phyloP scores from a whole-genome alignment of 2,888 invertebrate genomes.

The Prenolepis imparis region DNA sequence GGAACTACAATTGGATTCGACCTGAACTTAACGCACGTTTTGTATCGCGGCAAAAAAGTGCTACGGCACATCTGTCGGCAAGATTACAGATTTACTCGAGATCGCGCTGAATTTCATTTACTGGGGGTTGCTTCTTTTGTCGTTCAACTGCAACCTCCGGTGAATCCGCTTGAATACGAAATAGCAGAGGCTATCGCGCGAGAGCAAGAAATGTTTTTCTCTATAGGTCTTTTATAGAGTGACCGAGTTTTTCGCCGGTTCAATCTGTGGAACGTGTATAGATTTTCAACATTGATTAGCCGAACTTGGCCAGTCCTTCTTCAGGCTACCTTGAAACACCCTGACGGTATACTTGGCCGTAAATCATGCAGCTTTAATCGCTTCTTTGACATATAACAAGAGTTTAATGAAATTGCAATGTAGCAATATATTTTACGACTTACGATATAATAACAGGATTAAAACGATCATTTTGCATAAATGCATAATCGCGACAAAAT shows the following conservation, averaged over 20 bases:
- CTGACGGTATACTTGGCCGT: background rate
- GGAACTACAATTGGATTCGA: slow-evolving; percentile 8
- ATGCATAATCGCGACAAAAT: background rate
- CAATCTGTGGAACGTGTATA: background rate
- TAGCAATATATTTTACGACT: background rate
- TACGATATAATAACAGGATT: background rate
- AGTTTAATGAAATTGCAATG: background rate
- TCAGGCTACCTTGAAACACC: slow-evolving; percentile 22
- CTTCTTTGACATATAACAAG: background rate
- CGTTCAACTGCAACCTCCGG: background rate
- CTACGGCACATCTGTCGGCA: background rate
- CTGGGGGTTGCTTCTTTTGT: slow-evolving; percentile 10
- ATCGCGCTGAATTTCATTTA: slow-evolving; percentile 36
- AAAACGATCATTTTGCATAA: background rate
- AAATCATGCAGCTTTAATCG: slow-evolving; percentile 13
- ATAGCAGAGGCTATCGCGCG: background rate
- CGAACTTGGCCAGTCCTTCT: slow-evolving; percentile 5
- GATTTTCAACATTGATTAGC: slow-evolving; percentile 29
- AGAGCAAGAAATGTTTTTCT: background rate
- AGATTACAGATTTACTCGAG: slow-evolving; percentile 33
- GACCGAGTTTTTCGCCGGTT: background rate
- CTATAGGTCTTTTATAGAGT: background rate
- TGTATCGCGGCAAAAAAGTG: slow-evolving; percentile 15
- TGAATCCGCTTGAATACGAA: background rate
- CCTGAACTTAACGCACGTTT: slow-evolving; percentile 1